These are phyloP conservation scores for Perognathus longimembris DNA, from an alignment of 2,113 vertebrate species.

Conservation along the genomic window DNA sequence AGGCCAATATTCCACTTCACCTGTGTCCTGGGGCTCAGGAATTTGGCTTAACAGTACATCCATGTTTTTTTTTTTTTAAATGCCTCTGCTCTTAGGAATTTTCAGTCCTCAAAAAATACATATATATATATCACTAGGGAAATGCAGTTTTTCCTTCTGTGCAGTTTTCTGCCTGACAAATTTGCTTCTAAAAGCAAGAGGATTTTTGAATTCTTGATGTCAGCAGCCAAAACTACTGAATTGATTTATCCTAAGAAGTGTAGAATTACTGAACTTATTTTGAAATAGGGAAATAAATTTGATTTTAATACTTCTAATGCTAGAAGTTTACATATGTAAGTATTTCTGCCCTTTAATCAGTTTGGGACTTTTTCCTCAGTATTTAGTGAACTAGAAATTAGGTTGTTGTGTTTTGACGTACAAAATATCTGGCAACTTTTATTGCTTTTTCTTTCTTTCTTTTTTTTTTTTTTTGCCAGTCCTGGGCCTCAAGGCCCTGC, in stretches of 20 bases:
- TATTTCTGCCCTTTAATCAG: background rate
- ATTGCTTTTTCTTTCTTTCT: conserved; percentile 60
- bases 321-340: background rate
- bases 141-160: conserved; percentile 19
- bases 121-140: background rate
- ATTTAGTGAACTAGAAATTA: conserved; percentile 39
- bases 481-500: no score
- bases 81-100: background rate
- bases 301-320: conserved; percentile 33
- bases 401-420: conserved; percentile 41
- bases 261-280: conserved; percentile 27
- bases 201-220: conserved; percentile 53
- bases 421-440: background rate
- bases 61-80: background rate
- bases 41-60: background rate
- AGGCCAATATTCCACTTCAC: background rate
- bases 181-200: conserved; percentile 45
- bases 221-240: conserved; percentile 21
- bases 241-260: conserved; percentile 21
- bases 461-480: no score
- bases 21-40: background rate
- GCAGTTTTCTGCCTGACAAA: conserved; percentile 44
- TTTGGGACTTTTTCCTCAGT: background rate
- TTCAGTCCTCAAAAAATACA: background rate
- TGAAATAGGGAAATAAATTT: conserved; percentile 48